phyloP scores from a whole-genome alignment of 1,140 invertebrate species.

The Drosophila obscura region DNA sequence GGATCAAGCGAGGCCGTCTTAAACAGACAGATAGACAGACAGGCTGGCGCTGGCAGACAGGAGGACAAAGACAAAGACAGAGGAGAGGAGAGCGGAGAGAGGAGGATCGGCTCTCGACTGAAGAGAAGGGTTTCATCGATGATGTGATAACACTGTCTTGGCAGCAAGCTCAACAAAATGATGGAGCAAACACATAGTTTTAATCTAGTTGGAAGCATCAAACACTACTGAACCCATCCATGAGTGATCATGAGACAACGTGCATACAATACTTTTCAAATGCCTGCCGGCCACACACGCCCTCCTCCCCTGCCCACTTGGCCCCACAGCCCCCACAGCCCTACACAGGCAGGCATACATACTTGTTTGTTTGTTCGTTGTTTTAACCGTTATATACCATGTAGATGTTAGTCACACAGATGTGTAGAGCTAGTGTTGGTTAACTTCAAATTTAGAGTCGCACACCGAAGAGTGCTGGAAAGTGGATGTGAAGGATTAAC shows the following conservation, averaged over 20 bases:
- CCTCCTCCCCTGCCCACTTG: too few relatives aligned
- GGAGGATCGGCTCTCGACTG: constrained; percentile 27
- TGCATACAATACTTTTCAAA: constrained; percentile 4
- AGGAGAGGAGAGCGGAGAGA: neutral
- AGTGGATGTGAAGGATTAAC: constrained; percentile 27
- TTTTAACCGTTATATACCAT: constrained; percentile 27
- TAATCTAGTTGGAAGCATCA: neutral
- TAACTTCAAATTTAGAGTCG: neutral
- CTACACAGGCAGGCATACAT: constrained; percentile 4
- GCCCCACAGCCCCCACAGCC: neutral
- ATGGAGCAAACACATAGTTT: neutral
- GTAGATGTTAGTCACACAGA: constrained; percentile 25
- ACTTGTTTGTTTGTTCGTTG: constrained; percentile 34
- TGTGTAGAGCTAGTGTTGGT: constrained; percentile 7
- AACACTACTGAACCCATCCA: neutral
- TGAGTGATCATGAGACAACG: constrained; percentile 10
- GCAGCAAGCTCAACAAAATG: constrained; percentile 43
- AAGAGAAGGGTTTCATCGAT: constrained; percentile 52
- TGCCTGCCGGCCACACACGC: neutral
- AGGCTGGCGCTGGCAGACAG: constrained; percentile 2
- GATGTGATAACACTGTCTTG: constrained; percentile 54
- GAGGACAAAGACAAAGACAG: constrained; percentile 2
- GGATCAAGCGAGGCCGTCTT: neutral
- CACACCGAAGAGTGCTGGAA: neutral
- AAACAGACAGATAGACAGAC: too few relatives aligned